Evolutionary conservation across 2,113 vertebrate species (phyloP).

Genomic region (Geococcyx californianus): DNA sequence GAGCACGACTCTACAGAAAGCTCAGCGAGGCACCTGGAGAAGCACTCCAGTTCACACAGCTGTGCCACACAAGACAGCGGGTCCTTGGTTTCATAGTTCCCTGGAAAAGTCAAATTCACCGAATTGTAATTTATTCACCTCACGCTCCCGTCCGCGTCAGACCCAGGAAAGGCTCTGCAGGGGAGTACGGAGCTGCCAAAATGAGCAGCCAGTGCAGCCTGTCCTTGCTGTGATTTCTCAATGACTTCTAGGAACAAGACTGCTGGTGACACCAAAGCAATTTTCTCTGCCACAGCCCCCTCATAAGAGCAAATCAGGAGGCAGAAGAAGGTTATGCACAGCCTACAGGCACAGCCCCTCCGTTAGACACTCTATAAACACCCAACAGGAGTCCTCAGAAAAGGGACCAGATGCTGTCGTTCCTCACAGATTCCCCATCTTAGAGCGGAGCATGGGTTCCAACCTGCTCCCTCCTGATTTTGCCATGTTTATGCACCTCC

Average conservation of each 20-base stretch:
- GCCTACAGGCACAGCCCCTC: background rate
- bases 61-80: background rate
- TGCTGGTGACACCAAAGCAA: background rate
- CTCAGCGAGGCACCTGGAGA: background rate
- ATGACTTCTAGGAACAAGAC: background rate
- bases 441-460: background rate
- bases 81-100: background rate
- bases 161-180: background rate
- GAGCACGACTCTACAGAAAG: background rate
- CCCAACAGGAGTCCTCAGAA: background rate
- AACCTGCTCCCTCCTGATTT: background rate
- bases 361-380: no score
- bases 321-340: background rate
- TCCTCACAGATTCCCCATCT: background rate
- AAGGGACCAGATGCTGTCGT: background rate
- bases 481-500: background rate
- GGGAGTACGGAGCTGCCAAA: background rate
- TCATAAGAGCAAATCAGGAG: background rate
- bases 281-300: background rate
- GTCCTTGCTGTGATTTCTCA: background rate
- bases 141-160: background rate
- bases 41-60: background rate
- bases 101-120: background rate
- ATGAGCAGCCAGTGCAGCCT: background rate
- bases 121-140: background rate